Base-by-base conservation (phyloP, 2,113 vertebrate species). In the Phyllopteryx taeniolatus region DNA sequence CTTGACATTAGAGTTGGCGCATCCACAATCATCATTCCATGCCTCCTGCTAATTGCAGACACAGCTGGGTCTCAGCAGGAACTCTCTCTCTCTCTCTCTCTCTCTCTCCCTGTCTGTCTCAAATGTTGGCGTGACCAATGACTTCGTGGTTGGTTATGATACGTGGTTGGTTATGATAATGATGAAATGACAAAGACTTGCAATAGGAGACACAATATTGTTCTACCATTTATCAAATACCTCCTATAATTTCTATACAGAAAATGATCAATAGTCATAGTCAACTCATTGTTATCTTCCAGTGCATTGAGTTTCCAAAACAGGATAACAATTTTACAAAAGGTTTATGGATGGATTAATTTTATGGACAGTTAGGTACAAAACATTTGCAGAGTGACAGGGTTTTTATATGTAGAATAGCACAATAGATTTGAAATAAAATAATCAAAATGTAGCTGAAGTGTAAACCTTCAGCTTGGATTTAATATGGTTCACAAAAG, bases 21-120 rank as follows among this genome's bases (percentile, higher is more conserved):
- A 92, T 94, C 94, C 96, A 94, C 96, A 97, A 97, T 96, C 96
- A 96, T 96, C 95, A 95, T 98, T 97, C 94, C 94, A 95, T 95
- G 95, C 95, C 95, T 98, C 95, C 95, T 95, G 96, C 95, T 99
- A 98, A 98, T 98, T 98, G 96, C 95, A 95, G 94, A 95, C 96
- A 98, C 96, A 99, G 97, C 96, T 99, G 97, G 97, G 93, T 94
- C 96, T 93, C 96, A 98, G 95, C 95, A 85, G 95, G 96, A 93
- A 87, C 59, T 46, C 61, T 56, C 49, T 70, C 56, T n/a, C 72
- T 61, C 69, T 68, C 67, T 47, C 22, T 46, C 65, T 49, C 53
- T 19, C 64, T 33, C 53, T 59, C 31, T 33, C 33, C 31, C 27
- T 27, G 27, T 59, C 68, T 5, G 47, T 27, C 67, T 44, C 56